Evolutionary conservation across 2,888 invertebrate genomes (phyloP), one percentile per base, ranked within the genome.

Genomic region (Heliconius erato): DNA sequence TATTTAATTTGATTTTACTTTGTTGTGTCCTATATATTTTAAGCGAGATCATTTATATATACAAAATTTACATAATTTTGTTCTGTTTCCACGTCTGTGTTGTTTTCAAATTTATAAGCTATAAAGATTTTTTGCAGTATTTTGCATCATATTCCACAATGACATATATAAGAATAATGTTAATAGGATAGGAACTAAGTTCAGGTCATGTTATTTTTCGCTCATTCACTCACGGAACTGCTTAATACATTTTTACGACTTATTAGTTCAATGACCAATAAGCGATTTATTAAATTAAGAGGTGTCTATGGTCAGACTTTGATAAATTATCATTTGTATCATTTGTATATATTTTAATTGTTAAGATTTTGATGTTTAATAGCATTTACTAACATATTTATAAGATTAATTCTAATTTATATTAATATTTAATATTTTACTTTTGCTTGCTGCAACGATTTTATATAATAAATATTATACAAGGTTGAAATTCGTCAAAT

Each of bases 241-340:
- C 16, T 35, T 26, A 40, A 54, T 59, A 35, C n/a, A 59, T 40
- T n/a, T 59, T 19, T 63, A 63, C n/a, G 26, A 40, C 16, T 7
- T 35, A 40, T 76, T 76, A 72, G 63, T 79, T 79, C 79, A 79
- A 40, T n/a, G 40, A 71, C 79, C 79, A 79, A 40, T 26, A 40
- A 26, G 63, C 40, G 35, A 71, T 12, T 11, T 59, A 44, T 79
- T 79, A 71, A 44, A 79, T 63, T 63, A 26, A 40, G 19, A 71
- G 26, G 19, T 71, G 63, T 72, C n/a, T 71, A n/a, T 26, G 12
- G 23, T 59, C 16, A 40, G 79, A 79, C 79, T 78, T 67, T 63
- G 71, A 79, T 72, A 40, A 40, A 79, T 79, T 72, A 26, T 28
- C 23, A 79, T 63, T 28, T 28, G 63, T 35, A 59, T 44, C 71